Evolutionary conservation across 2,888 invertebrate genomes (phyloP).

Genomic region (Aquatica leii): DNA sequence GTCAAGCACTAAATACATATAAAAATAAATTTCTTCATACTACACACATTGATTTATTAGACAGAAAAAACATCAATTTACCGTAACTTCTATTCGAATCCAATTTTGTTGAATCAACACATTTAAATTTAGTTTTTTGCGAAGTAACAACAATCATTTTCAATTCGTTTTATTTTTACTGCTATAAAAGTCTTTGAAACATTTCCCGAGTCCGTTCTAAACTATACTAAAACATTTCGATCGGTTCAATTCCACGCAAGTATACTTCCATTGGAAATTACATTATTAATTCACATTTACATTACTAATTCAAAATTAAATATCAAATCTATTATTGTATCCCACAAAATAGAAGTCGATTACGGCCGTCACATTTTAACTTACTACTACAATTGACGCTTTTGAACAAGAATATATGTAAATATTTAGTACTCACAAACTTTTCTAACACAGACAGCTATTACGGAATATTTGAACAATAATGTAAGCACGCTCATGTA

Average conservation of each 20-base stretch:
- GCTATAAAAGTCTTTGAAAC: slow-evolving; percentile 9
- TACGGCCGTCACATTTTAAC: neutral
- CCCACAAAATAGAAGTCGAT: neutral
- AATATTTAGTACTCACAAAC: too few species aligned
- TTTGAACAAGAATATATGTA: too few species aligned
- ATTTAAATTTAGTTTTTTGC: slow-evolving; percentile 46
- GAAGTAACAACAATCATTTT: slow-evolving; percentile 55
- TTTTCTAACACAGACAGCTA: too few species aligned
- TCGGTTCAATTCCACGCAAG: slow-evolving; percentile 19
- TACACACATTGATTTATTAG: too few species aligned
- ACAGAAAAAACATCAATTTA: slow-evolving; percentile 12
- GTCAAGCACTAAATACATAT: too few species aligned
- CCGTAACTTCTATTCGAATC: slow-evolving; percentile 16
- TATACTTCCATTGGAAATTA: slow-evolving; percentile 31
- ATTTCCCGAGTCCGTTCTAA: slow-evolving; percentile 4
- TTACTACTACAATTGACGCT: too few species aligned
- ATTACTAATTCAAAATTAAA: slow-evolving; percentile 31
- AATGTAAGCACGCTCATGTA: too few species aligned
- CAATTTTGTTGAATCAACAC: neutral
- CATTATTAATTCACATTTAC: slow-evolving; percentile 27
- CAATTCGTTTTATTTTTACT: neutral
- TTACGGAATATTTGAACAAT: too few species aligned
- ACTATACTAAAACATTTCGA: slow-evolving; percentile 29
- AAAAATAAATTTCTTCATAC: too few species aligned
- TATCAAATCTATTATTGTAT: slow-evolving; percentile 21